phyloP scores from a whole-genome alignment of 2,797 vertebrate species.

The Tarsius wallacei region DNA sequence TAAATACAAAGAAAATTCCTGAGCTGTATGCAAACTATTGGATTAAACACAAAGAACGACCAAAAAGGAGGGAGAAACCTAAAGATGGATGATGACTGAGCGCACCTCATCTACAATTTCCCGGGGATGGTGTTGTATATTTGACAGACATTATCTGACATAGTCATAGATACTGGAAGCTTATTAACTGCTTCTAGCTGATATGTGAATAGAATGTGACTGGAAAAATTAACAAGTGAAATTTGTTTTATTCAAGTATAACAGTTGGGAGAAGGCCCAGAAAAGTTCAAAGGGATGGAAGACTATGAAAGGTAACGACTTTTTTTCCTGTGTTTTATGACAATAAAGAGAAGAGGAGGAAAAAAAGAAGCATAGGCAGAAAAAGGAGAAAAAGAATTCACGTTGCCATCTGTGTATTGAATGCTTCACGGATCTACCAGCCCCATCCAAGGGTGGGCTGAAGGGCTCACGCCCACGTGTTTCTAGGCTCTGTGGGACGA shows the following conservation, averaged over 20 bases:
- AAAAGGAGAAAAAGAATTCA: neutral
- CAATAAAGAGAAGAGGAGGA: neutral
- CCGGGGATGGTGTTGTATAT: neutral
- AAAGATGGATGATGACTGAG: neutral
- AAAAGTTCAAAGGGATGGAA: neutral
- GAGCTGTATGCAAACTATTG: neutral
- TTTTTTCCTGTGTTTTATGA: neutral
- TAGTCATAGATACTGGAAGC: neutral
- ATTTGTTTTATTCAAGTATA: neutral
- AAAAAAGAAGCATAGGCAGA: neutral
- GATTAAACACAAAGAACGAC: neutral
- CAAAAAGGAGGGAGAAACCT: neutral
- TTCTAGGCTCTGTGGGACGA: neutral
- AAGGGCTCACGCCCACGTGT: accelerated
- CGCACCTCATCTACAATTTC: neutral
- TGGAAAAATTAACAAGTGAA: neutral
- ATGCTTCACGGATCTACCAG: neutral
- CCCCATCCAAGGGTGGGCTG: neutral
- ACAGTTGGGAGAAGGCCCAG: neutral
- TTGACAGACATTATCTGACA: neutral
- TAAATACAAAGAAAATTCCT: neutral
- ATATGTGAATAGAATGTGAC: neutral
- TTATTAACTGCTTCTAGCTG: neutral
- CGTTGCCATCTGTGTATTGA: neutral
- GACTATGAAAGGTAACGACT: neutral